Base-by-base conservation (phyloP, 2,888 invertebrate genomes). In the Portevinia maculata region DNA sequence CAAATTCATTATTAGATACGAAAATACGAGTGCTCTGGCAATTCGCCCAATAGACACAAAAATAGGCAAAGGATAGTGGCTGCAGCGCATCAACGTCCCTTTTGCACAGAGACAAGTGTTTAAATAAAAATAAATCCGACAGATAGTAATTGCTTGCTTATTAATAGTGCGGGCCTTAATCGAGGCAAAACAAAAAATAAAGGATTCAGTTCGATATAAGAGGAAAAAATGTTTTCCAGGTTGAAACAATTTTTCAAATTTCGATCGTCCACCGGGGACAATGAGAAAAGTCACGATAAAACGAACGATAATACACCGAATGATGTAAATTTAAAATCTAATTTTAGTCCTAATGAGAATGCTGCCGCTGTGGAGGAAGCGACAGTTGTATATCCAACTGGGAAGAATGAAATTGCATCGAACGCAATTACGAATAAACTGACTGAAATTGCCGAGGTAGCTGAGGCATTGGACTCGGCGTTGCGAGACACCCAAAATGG, bases 401-500 rank as follows among this genome's bases (percentile, higher is more conserved):
- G 88, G 7, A 91, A 91, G 85, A 94, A 94, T 89, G 91, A 92
- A 84, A 92, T 93, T 85, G 94, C 94, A 15, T 92, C 94, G 39
- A 93, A 93, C 86, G 93, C 94, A 55, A 94, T 94, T 74, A 92
- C 94, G n/a, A 93, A 93, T 86, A 92, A 92, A 87, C 88, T 94
- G 76, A 90, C 92, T 13, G 94, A 94, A 88, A 94, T 94, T 13
- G 93, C 94, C 11, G 92, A 92, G 70, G 91, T 94, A 19, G 94
- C 94, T 1, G 94, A 94, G 88, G 93, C 94, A 83, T 89, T 94
- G 85, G 94, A 94, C 87, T 92, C 92, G 39, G 92, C 92, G 21
- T 88, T 93, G 71, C 90, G 91, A 41, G 92, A 92, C 84, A 92
- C 92, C 8, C 92, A 92, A 85, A 87, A 86, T 59, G 86, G 86